Base-by-base conservation (phyloP, 2,888 invertebrate species). In the Nasonovia ribisnigri region DNA sequence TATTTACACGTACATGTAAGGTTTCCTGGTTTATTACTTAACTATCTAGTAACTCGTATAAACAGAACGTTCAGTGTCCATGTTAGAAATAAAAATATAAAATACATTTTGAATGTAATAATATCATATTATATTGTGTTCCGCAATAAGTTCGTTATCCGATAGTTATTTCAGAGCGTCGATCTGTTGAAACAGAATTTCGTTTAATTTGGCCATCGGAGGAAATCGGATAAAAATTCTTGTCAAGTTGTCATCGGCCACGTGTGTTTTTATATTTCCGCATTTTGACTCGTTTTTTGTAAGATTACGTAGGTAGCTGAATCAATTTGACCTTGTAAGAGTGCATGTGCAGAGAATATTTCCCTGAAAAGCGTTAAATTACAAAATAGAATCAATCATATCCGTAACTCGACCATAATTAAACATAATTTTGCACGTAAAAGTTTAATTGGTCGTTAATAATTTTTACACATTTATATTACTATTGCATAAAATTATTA, bases 251-350 rank as follows among this genome's bases (percentile, higher is more conserved):
- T 51, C 77, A 42, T 5, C 84, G 0, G 84, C 24, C 86, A 87
- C 92, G 87, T 92, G 84, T n/a, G 43, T 84, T 26, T 29, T n/a
- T 54, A 54, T n/a, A 84, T 46, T 92, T 92, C 92, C 92, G 48
- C 36, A 60, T 87, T 92, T 87, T 60, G 36, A 87, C 92, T 87
- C 8, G 57, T 67, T 48, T 67, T 20, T 36, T 36, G 16, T 60
- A 51, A 46, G 42, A 42, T 84, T 26, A 51, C 26, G 11, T 77
- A 77, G 77, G 24, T 10, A 90, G 43, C 67, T 90, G 24, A 67
- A 90, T 90, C 90, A 48, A 48, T 67, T 90, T n/a, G 48, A 90
- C 84, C 84, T 77, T 48, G 67, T 20, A 29, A 43, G 36, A 51
- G n/a, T 42, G 20, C 54, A 84, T 43, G 90, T 77, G 89, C n/a